Evolutionary conservation across 2,113 vertebrate species (phyloP), one percentile per base, ranked within the genome.

Genomic region (Cynoglossus semilaevis): DNA sequence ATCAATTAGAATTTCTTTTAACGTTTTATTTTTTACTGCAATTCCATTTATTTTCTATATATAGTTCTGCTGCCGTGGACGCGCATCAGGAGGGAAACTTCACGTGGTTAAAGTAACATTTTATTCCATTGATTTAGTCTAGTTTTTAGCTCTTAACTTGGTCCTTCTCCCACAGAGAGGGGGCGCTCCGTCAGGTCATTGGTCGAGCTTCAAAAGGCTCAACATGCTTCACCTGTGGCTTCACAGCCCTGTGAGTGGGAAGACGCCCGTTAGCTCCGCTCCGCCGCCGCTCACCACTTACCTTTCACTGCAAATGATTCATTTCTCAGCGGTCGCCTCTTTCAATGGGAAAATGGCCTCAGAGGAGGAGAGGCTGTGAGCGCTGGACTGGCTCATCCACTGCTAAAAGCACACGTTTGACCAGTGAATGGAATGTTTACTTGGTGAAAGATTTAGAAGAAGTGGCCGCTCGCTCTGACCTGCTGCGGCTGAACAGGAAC

Each of bases 151-250:
- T 41, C 14, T 12, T 10, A 14, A 41, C 58, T 75, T 79, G 69
- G 48, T 48, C 56, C 57, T 46, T 51, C 15, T 64, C 72, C 58
- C 58, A 55, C 61, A 61, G 14, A 8, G 7, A 65, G 58, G 16
- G 12, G 19, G 19, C 44, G 66, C 12, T 29, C 22, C 6, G 22
- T 4, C 22, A 29, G 22, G 3, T 29, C 3, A 29, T 29, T 48
- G 62, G 75, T 72, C 75, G 79, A 74, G 74, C 36, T 66, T 43
- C 58, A 66, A 36, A 77, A 63, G 54, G 58, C 64, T 58, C 40
- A 22, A 58, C 54, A 47, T 49, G 61, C 50, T 37, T 70, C 58
- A 48, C 79, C 63, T 55, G 74, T 29, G 1, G 65, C 49, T 62
- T 72, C 58, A 44, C 70, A 67, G 54, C 34, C 6, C 50, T 56